Base-by-base conservation (phyloP, 2,797 vertebrate species). In the Pogonophryne albipinna region DNA sequence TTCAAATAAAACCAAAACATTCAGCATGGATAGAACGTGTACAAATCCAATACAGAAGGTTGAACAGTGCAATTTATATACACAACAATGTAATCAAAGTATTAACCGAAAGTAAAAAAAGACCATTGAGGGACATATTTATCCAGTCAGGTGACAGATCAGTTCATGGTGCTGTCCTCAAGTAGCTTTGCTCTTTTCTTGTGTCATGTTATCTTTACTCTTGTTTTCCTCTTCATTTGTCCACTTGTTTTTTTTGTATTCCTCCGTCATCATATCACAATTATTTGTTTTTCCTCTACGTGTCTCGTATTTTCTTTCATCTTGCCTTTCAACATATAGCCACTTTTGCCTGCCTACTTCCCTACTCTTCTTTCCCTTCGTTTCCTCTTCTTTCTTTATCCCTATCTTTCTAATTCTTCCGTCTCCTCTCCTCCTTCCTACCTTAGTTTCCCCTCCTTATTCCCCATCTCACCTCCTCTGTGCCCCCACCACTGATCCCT, bases 401-500 rank as follows among this genome's bases (percentile, higher is more conserved):
- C 12, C 14, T 31, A 19, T 1, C 46, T 38, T 55, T 53, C 50
- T n/a, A 17, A 9, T 10, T 52, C 51, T 41, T 47, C 13, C 16
- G 20, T 62, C 45, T 41, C 34, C 46, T 58, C 45, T 42, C 47
- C 38, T 34, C 42, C 50, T 34, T 15, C 42, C 64, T 44, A 13
- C 11, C 31, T 47, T 58, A 15, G 16, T 78, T 3, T 23, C 38
- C 56, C 47, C 53, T 64, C 42, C 19, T 59, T 17, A n/a, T 55
- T 27, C 41, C 56, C 59, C 55, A 55, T 56, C 38, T 46, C 10
- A 23, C 45, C 23, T 58, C 56, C 59, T n/a, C 50, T 51, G 66
- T 72, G 74, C 55, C 66, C 80, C 81, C 66, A 52, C 44, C 58
- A 1, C 76, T 76, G 71, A 77, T 86, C 80, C 79, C 63, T 51